Base-by-base conservation (phyloP, 2,113 vertebrate genomes). In the Ptyas mucosa region DNA sequence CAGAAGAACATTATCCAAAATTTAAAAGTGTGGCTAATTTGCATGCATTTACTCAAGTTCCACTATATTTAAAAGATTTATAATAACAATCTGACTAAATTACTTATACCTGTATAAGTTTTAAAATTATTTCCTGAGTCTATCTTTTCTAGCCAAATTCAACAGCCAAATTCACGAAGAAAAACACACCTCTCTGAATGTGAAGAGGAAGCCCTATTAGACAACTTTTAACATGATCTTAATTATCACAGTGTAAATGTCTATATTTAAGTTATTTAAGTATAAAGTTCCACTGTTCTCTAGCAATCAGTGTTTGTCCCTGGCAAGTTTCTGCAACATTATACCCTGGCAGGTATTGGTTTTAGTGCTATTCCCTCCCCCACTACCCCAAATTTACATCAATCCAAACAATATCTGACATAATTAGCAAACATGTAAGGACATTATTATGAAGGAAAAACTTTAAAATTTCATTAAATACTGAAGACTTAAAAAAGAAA, bases 211-310 rank as follows among this genome's bases (percentile, higher is more conserved):
- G 55, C 2, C 43, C 26, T 87, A 21, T 20, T 61, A 2, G 12
- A 92, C n/a, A 51, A 2, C 3, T 46, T 92, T 90, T 43, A 95
- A 90, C 23, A 58, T 64, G 8, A 92, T 52, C 52, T 94, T 92
- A 49, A 92, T 91, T 52, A 94, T 93, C 90, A 81, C 90, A 52
- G 93, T 92, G 57, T 91, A 58, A 75, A 94, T 69, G 24, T 24
- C 24, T 20, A 9, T 8, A 46, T 85, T n/a, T 81, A 85, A 75
- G 23, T 34, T 29, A 88, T 88, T 52, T 88, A 54, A 75, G 34
- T 49, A 51, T 49, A 69, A 87, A 69, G 64, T 26, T 92, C 24
- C 51, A 14, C 91, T 51, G 24, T 24, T 88, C 39, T 92, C n/a
- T n/a, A 69, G 61, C 29, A 75, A 93, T 89, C 94, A 91, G 89